Evolutionary conservation across 2,797 vertebrate species (phyloP).

Genomic region (Leptatherina wallacei): DNA sequence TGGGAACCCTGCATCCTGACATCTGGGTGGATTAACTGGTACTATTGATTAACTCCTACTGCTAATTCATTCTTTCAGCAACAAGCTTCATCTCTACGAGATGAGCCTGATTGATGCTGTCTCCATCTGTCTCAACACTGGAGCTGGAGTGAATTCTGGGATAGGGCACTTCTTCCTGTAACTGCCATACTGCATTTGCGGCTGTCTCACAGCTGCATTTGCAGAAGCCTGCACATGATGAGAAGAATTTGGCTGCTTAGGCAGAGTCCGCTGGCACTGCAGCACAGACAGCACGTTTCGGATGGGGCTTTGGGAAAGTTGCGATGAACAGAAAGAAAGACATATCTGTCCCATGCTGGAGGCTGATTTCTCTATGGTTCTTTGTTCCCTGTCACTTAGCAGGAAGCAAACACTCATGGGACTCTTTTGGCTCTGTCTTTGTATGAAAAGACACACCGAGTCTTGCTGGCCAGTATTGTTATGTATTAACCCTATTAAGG

Average conservation of each 20-base stretch:
- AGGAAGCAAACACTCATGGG: slow-evolving; percentile 77
- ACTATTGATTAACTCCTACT: slow-evolving; percentile 25
- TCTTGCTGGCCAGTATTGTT: slow-evolving; percentile 51
- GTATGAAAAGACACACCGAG: slow-evolving; percentile 54
- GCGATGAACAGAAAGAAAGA: slow-evolving; percentile 57
- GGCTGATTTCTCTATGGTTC: slow-evolving; percentile 71
- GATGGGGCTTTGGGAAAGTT: slow-evolving; percentile 59
- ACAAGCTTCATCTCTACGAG: slow-evolving; percentile 48
- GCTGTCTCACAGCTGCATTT: slow-evolving; percentile 70
- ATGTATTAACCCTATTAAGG: background rate
- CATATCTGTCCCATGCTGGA: slow-evolving; percentile 74
- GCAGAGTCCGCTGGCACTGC: slow-evolving; percentile 51
- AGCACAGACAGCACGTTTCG: slow-evolving; percentile 52
- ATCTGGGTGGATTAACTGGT: slow-evolving; percentile 52
- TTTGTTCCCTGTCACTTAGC: slow-evolving; percentile 75
- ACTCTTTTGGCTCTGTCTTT: slow-evolving; percentile 68
- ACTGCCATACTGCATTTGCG: slow-evolving; percentile 53
- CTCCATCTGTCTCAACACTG: slow-evolving; percentile 60
- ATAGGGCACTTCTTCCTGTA: slow-evolving; percentile 48
- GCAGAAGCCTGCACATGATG: slow-evolving; percentile 56
- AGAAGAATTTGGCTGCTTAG: slow-evolving; percentile 64
- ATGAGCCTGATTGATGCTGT: slow-evolving; percentile 65
- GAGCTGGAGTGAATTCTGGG: slow-evolving; percentile 61
- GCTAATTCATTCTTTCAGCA: slow-evolving; percentile 68
- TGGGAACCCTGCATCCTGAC: slow-evolving; percentile 44